A percentile compares a stretch with the other conserved stretches of the same genome.
Evolutionary conservation across 2,797 vertebrate species (phyloP).

Genomic region (Spinus pinus): DNA sequence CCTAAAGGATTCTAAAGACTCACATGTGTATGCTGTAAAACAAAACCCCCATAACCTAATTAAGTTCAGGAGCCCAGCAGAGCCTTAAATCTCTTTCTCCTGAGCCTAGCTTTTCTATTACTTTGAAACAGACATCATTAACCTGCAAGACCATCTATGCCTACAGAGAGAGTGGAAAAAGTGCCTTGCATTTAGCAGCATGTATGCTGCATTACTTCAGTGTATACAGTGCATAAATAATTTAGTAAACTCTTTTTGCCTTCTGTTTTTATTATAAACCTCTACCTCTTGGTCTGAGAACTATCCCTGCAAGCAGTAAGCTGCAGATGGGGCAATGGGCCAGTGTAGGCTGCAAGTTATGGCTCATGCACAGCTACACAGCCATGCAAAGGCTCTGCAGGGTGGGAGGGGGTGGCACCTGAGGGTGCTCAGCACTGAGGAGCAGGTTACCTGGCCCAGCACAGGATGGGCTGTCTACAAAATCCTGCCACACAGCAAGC

Average conservation of each 20-base stretch:
- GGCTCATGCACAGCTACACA: background rate
- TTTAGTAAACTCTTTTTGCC: background rate
- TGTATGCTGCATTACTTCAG: background rate
- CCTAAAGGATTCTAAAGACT: background rate
- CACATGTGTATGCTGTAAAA: background rate
- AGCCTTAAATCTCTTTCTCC: background rate
- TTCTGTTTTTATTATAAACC: background rate
- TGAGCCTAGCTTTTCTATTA: background rate
- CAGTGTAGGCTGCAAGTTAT: background rate
- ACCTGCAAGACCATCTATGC: background rate
- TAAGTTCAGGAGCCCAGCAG: background rate
- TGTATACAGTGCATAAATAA: background rate
- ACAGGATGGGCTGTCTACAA: background rate
- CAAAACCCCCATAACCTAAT: background rate
- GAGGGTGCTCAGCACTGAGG: background rate
- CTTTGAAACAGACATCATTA: background rate
- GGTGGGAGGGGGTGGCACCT: background rate
- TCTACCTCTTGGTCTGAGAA: background rate
- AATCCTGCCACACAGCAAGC: background rate
- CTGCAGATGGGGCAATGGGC: background rate
- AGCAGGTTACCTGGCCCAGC: background rate
- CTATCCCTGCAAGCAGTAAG: background rate
- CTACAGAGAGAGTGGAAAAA: background rate
- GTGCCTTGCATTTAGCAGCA: background rate
- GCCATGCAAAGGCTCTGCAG: background rate